A percentile compares a stretch with the other conserved stretches of the same genome.
These are phyloP conservation scores for Empidonax traillii DNA, from an alignment of 2,113 vertebrate species.

Conservation along the genomic window DNA sequence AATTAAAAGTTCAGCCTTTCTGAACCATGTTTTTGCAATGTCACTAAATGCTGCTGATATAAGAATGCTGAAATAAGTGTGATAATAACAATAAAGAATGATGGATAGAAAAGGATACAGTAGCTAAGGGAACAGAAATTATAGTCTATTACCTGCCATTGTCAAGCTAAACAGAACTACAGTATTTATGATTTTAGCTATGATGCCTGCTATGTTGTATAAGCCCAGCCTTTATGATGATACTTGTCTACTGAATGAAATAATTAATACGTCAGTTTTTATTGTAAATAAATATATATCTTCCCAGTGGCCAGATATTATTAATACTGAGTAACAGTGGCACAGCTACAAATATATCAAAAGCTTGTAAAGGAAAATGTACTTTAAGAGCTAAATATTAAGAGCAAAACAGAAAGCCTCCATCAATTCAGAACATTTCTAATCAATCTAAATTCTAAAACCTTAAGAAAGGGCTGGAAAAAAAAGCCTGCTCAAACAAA, in stretches of 20 bases:
- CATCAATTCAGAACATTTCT: neutral
- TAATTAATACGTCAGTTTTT: slow-evolving; percentile 2
- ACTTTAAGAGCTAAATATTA: slow-evolving; percentile 6
- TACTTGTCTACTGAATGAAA: slow-evolving; percentile 45
- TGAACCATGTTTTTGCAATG: slow-evolving; percentile 61
- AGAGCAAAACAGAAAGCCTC: neutral
- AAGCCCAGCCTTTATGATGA: slow-evolving; percentile 24
- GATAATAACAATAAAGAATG: slow-evolving; percentile 68
- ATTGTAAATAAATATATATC: slow-evolving; percentile 25
- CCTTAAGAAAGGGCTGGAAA: neutral
- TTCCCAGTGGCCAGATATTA: slow-evolving; percentile 33
- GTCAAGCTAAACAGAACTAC: slow-evolving; percentile 53
- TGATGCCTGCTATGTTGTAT: neutral
- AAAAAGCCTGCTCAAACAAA: neutral
- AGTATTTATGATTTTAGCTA: slow-evolving; percentile 57
- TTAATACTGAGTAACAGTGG: slow-evolving; percentile 8
- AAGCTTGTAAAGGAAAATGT: slow-evolving; percentile 1
- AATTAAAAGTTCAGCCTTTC: slow-evolving; percentile 81
- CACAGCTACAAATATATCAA: slow-evolving; percentile 28
- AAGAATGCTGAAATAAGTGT: slow-evolving; percentile 68
- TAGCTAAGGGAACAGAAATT: slow-evolving; percentile 61
- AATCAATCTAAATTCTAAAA: neutral
- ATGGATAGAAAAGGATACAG: slow-evolving; percentile 55
- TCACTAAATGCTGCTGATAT: slow-evolving; percentile 72
- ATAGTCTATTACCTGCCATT: slow-evolving; percentile 67